Conservation (phyloP, 2,113 vertebrate genomes). For the Origma solitaria region DNA sequence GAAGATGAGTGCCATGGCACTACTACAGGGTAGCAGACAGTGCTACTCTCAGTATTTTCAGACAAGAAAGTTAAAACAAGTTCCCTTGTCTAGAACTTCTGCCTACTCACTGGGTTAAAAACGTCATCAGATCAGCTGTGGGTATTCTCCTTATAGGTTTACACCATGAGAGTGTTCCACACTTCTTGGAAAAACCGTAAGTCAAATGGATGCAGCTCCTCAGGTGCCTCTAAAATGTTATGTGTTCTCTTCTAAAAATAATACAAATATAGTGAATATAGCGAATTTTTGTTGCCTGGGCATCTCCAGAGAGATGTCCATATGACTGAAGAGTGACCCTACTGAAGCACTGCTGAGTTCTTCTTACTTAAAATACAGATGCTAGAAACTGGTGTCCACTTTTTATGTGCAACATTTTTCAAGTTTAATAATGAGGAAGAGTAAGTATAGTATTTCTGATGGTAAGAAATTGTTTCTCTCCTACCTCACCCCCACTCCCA, state of each 20-base stretch:
- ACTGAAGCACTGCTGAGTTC: neutral
- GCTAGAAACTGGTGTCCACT: neutral
- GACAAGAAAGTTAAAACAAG: neutral
- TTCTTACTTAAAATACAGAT: neutral
- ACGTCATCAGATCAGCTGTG: neutral
- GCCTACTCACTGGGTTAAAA: conserved; percentile 9
- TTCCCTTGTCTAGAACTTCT: neutral
- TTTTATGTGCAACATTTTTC: conserved; percentile 31
- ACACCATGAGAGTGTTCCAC: neutral
- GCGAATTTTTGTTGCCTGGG: neutral
- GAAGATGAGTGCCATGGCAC: neutral
- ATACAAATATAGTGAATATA: neutral
- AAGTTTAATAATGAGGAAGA: conserved; percentile 45
- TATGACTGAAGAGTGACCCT: conserved; percentile 25
- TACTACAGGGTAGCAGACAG: neutral
- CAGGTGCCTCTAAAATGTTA: conserved; percentile 20
- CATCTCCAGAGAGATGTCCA: conserved; percentile 13
- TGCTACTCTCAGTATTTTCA: conserved; percentile 8
- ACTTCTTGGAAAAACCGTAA: neutral
- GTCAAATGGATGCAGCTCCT: neutral
- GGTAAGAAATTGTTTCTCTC: neutral
- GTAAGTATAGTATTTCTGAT: neutral
- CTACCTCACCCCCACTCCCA: neutral
- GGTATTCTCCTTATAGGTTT: neutral
- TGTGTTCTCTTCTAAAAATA: neutral